These are phyloP conservation scores for Choloepus hoffmanni DNA, from an alignment of 2,113 vertebrate species.

Conservation along the genomic window DNA sequence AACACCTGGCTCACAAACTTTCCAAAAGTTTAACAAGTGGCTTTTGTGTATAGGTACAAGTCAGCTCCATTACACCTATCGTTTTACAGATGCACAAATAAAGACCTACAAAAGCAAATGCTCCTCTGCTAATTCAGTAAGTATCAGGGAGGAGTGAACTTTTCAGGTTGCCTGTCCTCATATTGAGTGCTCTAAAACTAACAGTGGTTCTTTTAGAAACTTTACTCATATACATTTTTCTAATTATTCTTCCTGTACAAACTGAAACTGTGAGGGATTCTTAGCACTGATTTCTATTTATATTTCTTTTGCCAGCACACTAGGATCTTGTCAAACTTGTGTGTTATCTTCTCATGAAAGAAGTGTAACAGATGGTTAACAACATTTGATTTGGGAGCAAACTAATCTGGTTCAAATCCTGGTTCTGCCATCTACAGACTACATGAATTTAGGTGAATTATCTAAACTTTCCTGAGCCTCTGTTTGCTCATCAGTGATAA, in stretches of 20 bases:
- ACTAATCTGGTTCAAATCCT: background rate
- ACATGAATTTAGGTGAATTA: background rate
- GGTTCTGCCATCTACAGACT: background rate
- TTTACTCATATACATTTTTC: background rate
- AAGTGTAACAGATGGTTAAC: background rate
- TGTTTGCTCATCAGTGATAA: background rate
- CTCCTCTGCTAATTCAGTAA: background rate
- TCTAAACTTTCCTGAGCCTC: background rate
- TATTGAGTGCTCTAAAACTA: background rate
- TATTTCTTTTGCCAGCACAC: background rate
- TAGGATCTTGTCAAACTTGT: background rate
- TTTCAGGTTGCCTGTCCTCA: background rate
- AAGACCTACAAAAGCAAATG: background rate
- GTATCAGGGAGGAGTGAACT: background rate
- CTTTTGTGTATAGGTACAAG: background rate
- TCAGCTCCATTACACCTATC: background rate
- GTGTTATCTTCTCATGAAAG: background rate
- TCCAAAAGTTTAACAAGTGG: too few relatives aligned
- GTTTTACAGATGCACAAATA: background rate
- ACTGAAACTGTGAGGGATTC: background rate
- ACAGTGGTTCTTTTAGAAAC: background rate
- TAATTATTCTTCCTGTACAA: background rate
- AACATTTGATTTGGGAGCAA: background rate
- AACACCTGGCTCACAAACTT: background rate
- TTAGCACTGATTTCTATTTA: background rate